Evolutionary conservation across 2,888 invertebrate genomes (phyloP).

Genomic region (Melinopterus prodromus): DNA sequence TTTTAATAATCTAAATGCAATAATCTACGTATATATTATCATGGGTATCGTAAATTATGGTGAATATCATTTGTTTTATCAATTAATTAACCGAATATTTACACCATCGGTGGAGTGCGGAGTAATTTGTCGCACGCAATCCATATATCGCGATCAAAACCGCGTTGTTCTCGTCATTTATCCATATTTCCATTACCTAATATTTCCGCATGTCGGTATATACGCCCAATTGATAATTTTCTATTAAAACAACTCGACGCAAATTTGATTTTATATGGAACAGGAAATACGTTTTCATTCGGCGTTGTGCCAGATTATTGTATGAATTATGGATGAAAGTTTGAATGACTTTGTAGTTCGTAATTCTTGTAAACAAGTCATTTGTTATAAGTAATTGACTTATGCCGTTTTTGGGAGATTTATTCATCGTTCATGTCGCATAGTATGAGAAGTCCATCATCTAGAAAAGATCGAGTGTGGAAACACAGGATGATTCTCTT

Average conservation of each 20-base stretch:
- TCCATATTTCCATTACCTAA: background rate
- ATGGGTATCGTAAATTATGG: background rate
- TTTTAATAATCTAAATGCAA: background rate
- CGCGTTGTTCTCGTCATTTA: background rate
- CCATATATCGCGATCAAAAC: background rate
- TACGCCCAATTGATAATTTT: background rate
- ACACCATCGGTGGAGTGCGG: background rate
- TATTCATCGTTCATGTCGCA: no score
- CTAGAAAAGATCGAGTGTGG: no score
- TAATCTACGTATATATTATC: background rate
- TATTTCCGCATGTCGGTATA: background rate
- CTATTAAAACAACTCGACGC: background rate
- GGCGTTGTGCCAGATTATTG: no score
- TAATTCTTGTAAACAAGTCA: no score
- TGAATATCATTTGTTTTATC: background rate
- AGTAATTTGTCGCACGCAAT: background rate
- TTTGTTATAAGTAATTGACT: no score
- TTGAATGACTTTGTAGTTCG: no score
- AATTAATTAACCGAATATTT: background rate
- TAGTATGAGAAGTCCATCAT: no score
- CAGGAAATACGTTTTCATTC: no score
- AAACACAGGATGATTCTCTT: no score
- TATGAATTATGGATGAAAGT: no score
- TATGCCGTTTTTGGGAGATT: no score
- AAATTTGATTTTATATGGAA: background rate